Base-by-base conservation (phyloP, 2,113 vertebrate genomes). In the Macroglossus sobrinus region DNA sequence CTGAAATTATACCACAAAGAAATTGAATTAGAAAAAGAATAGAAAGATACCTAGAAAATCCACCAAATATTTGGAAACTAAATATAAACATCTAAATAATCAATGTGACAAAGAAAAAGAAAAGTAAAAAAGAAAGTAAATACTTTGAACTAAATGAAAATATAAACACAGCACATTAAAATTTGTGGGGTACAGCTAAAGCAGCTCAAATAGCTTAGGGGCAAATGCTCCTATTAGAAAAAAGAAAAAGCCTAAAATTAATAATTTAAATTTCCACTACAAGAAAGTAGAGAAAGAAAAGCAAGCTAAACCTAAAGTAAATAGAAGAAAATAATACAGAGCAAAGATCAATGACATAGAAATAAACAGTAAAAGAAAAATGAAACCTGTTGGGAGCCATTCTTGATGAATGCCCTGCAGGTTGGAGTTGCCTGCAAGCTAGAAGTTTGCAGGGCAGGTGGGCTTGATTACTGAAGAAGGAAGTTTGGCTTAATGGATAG, bases 111-210 rank as follows among this genome's bases (percentile, higher is more conserved):
- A 90, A 92, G 57, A 38, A 43, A 75, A 93, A 24, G n/a, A 55
- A 72, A 63, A 57, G n/a, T 59, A 55, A 82, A 92, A 10, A 3
- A 26, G 26, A 78, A 61, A 66, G n/a, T 75, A 88, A 86, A 63
- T 47, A 86, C 81, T 64, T 81, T 89, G 26, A 96, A 76, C 21
- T 61, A 64, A 55, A 85, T 74, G 6, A 89, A 89, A 82, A 43
- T 87, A 76, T 45, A 94, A 94, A 78, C 50, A 80, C 12, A 78
- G 45, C 19, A 91, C 26, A 91, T 78, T 74, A 93, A 93, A 95
- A 80, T 89, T 7, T 88, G 45, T 86, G n/a, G 10, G 13, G 30
- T 59, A 84, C 4, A 85, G 47, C 24, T 84, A 72, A 55, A 91
- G 26, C 8, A 81, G 50, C 33, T 61, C 79, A 71, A 61, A 71